These are phyloP conservation scores for Melanotaenia trifasciata DNA, from an alignment of 2,797 vertebrate species.

Conservation along the genomic window DNA sequence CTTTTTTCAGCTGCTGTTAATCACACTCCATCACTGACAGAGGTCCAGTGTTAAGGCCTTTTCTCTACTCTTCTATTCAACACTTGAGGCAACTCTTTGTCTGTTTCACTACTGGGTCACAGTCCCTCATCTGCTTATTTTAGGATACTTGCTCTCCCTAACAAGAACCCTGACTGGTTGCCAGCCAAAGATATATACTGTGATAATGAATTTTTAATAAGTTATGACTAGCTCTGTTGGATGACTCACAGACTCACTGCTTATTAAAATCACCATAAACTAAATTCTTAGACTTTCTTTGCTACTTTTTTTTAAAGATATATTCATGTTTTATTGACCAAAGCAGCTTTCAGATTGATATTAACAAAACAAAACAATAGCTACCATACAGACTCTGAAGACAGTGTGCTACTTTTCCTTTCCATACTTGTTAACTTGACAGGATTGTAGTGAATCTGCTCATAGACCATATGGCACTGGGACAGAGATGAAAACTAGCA, in stretches of 20 bases:
- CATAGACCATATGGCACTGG: conserved; percentile 38
- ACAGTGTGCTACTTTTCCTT: conserved; percentile 19
- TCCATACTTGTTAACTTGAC: conserved; percentile 54
- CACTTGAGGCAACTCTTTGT: conserved; percentile 19
- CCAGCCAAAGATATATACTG: background rate
- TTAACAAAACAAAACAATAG: conserved; percentile 7
- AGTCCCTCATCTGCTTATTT: conserved; percentile 18
- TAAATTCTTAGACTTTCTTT: background rate
- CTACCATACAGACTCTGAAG: conserved; percentile 10
- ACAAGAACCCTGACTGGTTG: background rate
- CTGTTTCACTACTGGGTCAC: conserved; percentile 1
- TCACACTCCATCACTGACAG: conserved; percentile 62
- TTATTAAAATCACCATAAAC: background rate
- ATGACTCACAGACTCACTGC: too few species aligned
- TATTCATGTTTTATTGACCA: background rate
- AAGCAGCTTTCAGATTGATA: background rate
- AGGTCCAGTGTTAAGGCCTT: conserved; percentile 35
- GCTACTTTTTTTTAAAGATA: too few species aligned
- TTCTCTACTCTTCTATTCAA: conserved; percentile 25
- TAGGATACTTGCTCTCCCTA: background rate
- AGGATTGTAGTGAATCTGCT: conserved; percentile 43
- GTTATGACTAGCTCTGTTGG: too few species aligned
- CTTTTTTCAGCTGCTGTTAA: conserved; percentile 68
- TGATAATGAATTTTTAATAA: too few species aligned
- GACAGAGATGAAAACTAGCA: conserved; percentile 27